A percentile compares a stretch with the other conserved stretches of the same genome.
These are phyloP conservation scores for Thera britannica DNA, from an alignment of 2,888 invertebrate species.

Conservation along the genomic window DNA sequence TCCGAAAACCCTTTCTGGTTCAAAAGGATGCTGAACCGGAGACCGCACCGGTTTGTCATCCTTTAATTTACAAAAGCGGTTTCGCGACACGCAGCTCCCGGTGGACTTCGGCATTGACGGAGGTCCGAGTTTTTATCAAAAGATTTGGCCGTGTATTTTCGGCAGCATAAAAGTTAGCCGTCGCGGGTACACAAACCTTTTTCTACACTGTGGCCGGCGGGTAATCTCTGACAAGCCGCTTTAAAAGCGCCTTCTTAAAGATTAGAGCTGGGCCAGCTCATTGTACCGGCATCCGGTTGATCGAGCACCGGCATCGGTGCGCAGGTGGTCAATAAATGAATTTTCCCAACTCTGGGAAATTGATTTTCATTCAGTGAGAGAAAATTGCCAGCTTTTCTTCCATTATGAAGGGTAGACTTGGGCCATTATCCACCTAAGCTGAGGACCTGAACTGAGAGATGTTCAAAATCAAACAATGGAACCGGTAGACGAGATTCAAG, in stretches of 20 bases:
- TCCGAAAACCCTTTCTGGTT: conserved; percentile 36
- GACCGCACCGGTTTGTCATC: conserved; percentile 41
- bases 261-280: conserved; percentile 55
- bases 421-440: conserved; percentile 13
- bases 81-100: conserved; percentile 32
- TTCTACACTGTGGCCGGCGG: conserved; percentile 42
- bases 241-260: conserved; percentile 59
- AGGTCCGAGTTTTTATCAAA: conserved; percentile 45
- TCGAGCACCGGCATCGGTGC: conserved; percentile 58
- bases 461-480: conserved; percentile 11
- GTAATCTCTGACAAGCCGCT: conserved; percentile 57
- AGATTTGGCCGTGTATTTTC: conserved; percentile 44
- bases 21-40: conserved; percentile 31
- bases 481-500: conserved; percentile 1
- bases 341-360: conserved; percentile 64
- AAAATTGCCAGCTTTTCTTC: conserved; percentile 54
- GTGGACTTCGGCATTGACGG: conserved; percentile 45
- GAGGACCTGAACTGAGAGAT: background rate
- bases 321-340: conserved; percentile 71
- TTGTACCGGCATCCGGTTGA: conserved; percentile 62
- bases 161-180: conserved; percentile 43
- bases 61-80: conserved; percentile 47
- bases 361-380: conserved; percentile 65
- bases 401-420: conserved; percentile 47
- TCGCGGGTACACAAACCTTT: conserved; percentile 43